Conservation (phyloP, 1,140 invertebrate genomes). For the Cardiocondyla obscurior region DNA sequence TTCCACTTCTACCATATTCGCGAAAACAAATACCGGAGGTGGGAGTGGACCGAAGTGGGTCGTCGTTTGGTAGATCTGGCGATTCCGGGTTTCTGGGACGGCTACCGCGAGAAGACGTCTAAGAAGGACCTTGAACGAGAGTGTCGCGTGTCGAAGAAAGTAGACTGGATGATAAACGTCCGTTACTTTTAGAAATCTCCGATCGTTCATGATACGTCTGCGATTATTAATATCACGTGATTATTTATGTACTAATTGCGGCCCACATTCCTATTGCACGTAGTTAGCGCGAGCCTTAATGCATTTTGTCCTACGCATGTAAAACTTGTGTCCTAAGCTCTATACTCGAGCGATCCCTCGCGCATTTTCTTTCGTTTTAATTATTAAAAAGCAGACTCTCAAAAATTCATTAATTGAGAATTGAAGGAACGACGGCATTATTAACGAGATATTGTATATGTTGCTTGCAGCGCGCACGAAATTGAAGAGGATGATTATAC, state of each 20-base stretch:
- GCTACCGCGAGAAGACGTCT: conserved; percentile 41
- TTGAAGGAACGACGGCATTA: background rate
- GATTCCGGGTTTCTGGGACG: conserved; percentile 75
- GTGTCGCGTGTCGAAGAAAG: conserved; percentile 76
- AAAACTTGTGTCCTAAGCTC: background rate
- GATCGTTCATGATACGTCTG: background rate
- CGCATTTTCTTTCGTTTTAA: background rate
- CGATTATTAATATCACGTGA: conserved; percentile 28
- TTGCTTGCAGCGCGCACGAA: conserved; percentile 85
- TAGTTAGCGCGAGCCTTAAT: background rate
- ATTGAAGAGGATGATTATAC: conserved; percentile 86
- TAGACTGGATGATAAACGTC: conserved; percentile 69
- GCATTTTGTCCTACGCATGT: background rate
- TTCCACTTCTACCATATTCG: conserved; percentile 66
- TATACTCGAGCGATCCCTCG: background rate
- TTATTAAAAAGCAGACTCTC: background rate
- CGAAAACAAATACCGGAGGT: conserved; percentile 57
- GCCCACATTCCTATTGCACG: background rate
- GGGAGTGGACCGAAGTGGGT: conserved; percentile 62
- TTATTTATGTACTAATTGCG: conserved; percentile 19
- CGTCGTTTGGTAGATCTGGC: background rate
- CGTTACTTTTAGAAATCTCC: conserved; percentile 60
- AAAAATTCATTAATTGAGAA: background rate
- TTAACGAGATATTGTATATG: background rate
- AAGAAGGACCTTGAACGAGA: conserved; percentile 77